A percentile compares a stretch with the other conserved stretches of the same genome.
Evolutionary conservation across 2,888 invertebrate species (phyloP).

Genomic region (Cyclophora punctaria): DNA sequence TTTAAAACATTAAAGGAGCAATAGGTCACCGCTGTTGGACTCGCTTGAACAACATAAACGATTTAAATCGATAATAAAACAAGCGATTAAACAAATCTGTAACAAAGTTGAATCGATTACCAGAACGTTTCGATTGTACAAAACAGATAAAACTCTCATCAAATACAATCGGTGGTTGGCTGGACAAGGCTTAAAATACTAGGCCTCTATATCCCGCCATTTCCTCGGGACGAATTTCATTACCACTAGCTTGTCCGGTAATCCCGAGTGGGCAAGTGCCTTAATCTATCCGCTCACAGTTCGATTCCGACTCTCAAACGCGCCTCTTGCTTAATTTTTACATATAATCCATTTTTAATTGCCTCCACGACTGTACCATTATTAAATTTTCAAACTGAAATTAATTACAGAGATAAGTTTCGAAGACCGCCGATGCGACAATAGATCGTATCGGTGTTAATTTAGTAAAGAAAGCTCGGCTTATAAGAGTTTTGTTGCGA

Average conservation of each 20-base stretch:
- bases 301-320: slow-evolving; percentile 65
- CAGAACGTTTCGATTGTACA: slow-evolving; percentile 46
- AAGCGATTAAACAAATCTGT: slow-evolving; percentile 44
- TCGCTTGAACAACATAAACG: slow-evolving; percentile 15
- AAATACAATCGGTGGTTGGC: slow-evolving; percentile 67
- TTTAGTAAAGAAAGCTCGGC: slow-evolving; percentile 53
- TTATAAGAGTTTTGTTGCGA: slow-evolving; percentile 24
- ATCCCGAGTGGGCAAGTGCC: slow-evolving; percentile 61
- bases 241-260: slow-evolving; percentile 67
- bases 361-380: slow-evolving; percentile 48
- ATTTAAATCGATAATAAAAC: slow-evolving; percentile 20
- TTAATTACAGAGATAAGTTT: slow-evolving; percentile 61
- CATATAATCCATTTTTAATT: slow-evolving; percentile 72
- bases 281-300: slow-evolving; percentile 64
- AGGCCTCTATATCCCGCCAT: slow-evolving; percentile 60
- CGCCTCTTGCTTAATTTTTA: slow-evolving; percentile 65
- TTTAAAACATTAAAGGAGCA: too few species aligned
- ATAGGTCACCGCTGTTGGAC: slow-evolving; percentile 9
- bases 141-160: slow-evolving; percentile 71
- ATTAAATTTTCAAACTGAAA: slow-evolving; percentile 62
- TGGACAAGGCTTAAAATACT: slow-evolving; percentile 65
- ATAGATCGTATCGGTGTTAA: slow-evolving; percentile 64
- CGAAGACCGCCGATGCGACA: slow-evolving; percentile 56
- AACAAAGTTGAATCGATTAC: slow-evolving; percentile 49
- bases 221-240: slow-evolving; percentile 70